Base-by-base conservation (phyloP, 1,140 invertebrate species). In the Spodoptera litura region DNA sequence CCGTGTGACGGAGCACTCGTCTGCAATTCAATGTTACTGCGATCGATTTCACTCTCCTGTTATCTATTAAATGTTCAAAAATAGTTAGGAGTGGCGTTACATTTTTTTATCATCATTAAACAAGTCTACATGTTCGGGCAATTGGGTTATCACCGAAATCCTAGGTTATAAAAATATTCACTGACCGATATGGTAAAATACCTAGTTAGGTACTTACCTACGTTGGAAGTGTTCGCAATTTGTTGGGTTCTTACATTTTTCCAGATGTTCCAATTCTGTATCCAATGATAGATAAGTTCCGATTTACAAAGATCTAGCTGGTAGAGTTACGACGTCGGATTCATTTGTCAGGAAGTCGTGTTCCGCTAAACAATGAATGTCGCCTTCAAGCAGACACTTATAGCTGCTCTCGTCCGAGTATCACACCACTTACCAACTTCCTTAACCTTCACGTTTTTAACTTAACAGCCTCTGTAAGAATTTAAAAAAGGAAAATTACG, bases 101-200 rank as follows among this genome's bases (percentile, higher is more conserved):
- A 64, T 38, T 64, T 44, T 20, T 44, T 64, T 62, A 62, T 62
- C 15, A 64, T 64, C 61, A 64, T 64, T 64, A 64, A 49, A 64
- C 61, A 20, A 20, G 2, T 49, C 11, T 20, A 64, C 61, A 15
- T 64, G 61, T 49, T 64, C 20, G 53, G 53, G 4, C 35, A 20
- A 49, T 25, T 64, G 38, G 61, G 61, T 64, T 64, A 64, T 49
- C 61, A 4, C 15, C 20, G 15, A 0, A 64, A 49, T 64, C 61
- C 10, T 64, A 15, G 61, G 61, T 49, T 64, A 64, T 44, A 64
- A 64, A 49, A 64, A 64, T 64, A 64, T 64, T 64, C 15, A 4
- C 9, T 15, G 38, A 49, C 44, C 38, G 61, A 64, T 38, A 49
- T 49, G 15, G 35, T 13, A 64, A 49, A 44, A 9, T 35, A 20